Percentiles rank a stretch among this genome's conserved stretches.
These are phyloP conservation scores for Bolinopsis microptera DNA, from an alignment of 37 sponge, comb jelly and placozoan species.

Conservation along the genomic window DNA sequence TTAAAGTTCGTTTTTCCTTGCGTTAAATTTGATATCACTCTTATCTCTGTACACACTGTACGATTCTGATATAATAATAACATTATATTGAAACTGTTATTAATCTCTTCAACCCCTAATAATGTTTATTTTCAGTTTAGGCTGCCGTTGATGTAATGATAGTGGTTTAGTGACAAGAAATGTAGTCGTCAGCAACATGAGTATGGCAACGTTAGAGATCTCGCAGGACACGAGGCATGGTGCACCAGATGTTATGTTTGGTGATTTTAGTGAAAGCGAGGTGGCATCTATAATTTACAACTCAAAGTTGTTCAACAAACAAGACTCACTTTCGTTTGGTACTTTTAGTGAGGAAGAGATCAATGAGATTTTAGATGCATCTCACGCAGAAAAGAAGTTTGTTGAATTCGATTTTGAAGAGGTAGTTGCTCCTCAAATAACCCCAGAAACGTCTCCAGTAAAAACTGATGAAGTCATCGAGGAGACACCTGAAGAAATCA, in stretches of 20 bases:
- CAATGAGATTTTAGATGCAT: background rate
- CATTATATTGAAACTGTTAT: too few relatives aligned
- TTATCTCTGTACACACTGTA: too few relatives aligned
- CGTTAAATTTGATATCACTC: too few relatives aligned
- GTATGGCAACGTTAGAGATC: constrained; percentile 34
- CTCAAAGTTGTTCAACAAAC: background rate
- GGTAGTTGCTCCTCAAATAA: background rate
- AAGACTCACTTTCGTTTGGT: constrained; percentile 7
- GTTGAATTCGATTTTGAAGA: constrained; percentile 63
- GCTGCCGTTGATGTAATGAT: background rate
- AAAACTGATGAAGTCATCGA: background rate
- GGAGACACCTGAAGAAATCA: background rate
- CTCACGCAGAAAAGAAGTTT: background rate
- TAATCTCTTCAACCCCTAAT: too few relatives aligned
- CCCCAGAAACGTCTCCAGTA: background rate
- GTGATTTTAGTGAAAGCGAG: constrained; percentile 54
- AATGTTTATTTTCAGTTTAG: background rate
- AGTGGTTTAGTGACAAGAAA: background rate
- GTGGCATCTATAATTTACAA: constrained; percentile 44
- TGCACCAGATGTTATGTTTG: constrained; percentile 10
- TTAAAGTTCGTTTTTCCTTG: too few relatives aligned
- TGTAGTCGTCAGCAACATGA: background rate
- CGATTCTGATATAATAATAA: too few relatives aligned
- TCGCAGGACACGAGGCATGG: background rate
- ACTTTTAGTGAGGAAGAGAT: constrained; percentile 5